Percentiles rank a stretch among this genome's conserved stretches.
phyloP scores from a whole-genome alignment of 64 coral and sea anemone species.

The Catalaphyllia jardinei region DNA sequence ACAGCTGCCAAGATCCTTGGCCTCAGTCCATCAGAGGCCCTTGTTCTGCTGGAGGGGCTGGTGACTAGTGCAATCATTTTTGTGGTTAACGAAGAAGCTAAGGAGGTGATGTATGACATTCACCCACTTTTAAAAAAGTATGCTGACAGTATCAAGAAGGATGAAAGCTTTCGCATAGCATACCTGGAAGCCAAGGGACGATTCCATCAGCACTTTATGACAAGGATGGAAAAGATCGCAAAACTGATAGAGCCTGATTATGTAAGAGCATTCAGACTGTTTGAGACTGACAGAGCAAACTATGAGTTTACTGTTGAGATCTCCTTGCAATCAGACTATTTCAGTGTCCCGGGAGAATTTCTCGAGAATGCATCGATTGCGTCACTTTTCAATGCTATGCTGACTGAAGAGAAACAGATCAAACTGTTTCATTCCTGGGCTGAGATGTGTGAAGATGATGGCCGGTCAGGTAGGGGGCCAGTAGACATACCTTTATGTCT shows the following conservation, averaged over 20 bases:
- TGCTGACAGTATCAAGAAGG: constrained; percentile 18
- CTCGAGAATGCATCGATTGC: constrained; percentile 34
- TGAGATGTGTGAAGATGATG: constrained; percentile 3
- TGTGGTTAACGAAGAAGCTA: constrained; percentile 1
- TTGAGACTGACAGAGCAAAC: constrained; percentile 38
- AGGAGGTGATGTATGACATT: constrained; percentile 31
- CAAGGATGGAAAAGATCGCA: constrained; percentile 23
- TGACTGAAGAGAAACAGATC: constrained; percentile 4
- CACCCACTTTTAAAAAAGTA: constrained; percentile 17
- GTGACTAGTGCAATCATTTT: not conserved
- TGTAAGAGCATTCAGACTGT: not conserved
- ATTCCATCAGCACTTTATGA: constrained; percentile 27
- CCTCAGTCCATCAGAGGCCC: not conserved
- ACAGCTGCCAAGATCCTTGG: constrained; percentile 15
- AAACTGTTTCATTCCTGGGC: constrained; percentile 36
- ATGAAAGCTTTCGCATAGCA: not conserved
- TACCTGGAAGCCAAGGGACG: constrained; percentile 19
- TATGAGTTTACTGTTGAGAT: constrained; percentile 40
- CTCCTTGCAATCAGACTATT: constrained; percentile 24
- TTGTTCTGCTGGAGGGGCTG: constrained; percentile 9
- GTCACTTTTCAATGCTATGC: constrained; percentile 18
- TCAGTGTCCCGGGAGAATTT: constrained; percentile 32
- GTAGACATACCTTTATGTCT: too few species aligned
- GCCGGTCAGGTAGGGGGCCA: not conserved
- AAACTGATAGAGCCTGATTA: constrained; percentile 8